Evolutionary conservation across 2,888 invertebrate genomes (phyloP), one percentile per base, ranked within the genome.

Genomic region (Bellardia bayeri): DNA sequence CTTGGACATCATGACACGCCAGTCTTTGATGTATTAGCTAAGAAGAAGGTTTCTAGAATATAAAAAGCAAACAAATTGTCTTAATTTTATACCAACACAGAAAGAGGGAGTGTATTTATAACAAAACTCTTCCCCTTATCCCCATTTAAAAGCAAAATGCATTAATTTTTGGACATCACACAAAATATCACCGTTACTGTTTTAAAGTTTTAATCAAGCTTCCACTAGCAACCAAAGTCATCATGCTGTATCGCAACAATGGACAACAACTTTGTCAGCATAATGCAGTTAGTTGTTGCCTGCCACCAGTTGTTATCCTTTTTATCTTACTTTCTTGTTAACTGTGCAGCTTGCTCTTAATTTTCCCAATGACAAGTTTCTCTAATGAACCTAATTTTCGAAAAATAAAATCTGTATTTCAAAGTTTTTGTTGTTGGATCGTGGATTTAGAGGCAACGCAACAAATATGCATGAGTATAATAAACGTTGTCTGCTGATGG

Each of bases 311-410:
- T 78, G 78, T 83, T 83, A 83, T 83, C 83, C 76, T 71, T 64
- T 71, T 78, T 78, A 78, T 78, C 78, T 83, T 71, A 64, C 71
- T 82, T 82, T 82, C 58, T 71, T 83, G 83, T 78, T 83, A 83
- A 78, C 71, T 64, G 40, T 69, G 64, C 45, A 45, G 45, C 45
- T 45, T 45, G 78, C 83, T 83, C 83, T 83, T 83, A 83, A 83
- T 83, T 83, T 83, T 83, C 45, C 51, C 76, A 83, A 63, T 78
- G 78, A 83, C 83, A 83, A 83, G 83, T 64, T 78, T 64, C 78
- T 83, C 83, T 83, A 83, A 83, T 83, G 83, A 83, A 83, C 83
- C 83, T 78, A 78, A 83, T 78, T 83, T 83, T 72, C 33, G 42
- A 68, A 82, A 61, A 54, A 75, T 33, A 76, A 83, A 63, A 82